Percentiles rank a stretch among this genome's conserved stretches.
Evolutionary conservation across 2,797 vertebrate genomes (phyloP).

Genomic region (Scolopax rusticola): DNA sequence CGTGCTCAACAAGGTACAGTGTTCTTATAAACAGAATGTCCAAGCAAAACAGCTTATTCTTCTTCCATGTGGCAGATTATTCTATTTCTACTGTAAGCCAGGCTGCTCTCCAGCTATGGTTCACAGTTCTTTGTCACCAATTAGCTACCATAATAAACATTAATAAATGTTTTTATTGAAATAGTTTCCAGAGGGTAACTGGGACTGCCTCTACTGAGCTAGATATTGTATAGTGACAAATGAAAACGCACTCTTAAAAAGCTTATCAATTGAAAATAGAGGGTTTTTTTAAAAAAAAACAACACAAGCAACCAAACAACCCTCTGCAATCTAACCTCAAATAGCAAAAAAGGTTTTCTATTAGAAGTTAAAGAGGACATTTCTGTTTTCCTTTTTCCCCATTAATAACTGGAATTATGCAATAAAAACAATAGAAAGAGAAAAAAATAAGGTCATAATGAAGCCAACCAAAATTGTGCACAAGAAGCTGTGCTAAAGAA

Average conservation of each 20-base stretch:
- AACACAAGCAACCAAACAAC: neutral
- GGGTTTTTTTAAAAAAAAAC: neutral
- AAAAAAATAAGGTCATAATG: neutral
- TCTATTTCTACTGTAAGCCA: constrained; percentile 22
- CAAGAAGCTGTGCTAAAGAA: neutral
- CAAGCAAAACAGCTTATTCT: neutral
- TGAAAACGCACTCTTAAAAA: neutral
- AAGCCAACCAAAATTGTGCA: neutral
- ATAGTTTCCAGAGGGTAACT: neutral
- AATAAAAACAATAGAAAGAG: neutral
- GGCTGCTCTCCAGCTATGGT: neutral
- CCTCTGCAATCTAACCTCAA: neutral
- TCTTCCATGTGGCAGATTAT: neutral
- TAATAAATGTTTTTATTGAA: neutral
- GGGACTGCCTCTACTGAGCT: neutral
- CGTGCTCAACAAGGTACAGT: constrained; percentile 1
- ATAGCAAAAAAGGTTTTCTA: neutral
- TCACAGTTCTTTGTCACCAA: constrained; percentile 7
- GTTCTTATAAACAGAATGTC: constrained; percentile 6
- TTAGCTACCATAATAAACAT: neutral
- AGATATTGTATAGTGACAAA: neutral
- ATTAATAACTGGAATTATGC: neutral
- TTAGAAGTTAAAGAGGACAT: neutral
- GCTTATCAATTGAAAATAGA: neutral
- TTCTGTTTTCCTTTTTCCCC: neutral